These are phyloP conservation scores for Charaxes varanes DNA, from an alignment of 1,140 invertebrate species.

Conservation along the genomic window DNA sequence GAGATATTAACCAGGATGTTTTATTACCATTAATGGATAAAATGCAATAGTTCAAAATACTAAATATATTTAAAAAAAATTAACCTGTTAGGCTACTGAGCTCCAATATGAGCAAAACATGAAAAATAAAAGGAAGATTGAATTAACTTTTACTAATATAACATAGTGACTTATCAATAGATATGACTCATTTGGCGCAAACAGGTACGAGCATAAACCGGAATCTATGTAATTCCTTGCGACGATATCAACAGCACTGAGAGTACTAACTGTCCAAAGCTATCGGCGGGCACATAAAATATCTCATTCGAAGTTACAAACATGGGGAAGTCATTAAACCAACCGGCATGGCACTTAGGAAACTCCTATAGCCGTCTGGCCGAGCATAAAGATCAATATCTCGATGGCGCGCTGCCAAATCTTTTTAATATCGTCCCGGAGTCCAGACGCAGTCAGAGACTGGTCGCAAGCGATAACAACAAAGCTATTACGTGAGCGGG, in stretches of 20 bases:
- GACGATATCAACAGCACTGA: constrained; percentile 38
- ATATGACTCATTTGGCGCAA: constrained; percentile 29
- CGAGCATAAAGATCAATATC: constrained; percentile 71
- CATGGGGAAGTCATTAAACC: constrained; percentile 71
- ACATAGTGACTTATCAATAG: constrained; percentile 40
- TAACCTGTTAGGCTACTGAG: too few relatives aligned
- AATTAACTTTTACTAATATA: constrained; percentile 35
- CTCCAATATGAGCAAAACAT: too few relatives aligned
- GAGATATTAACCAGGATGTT: too few relatives aligned
- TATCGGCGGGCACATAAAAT: constrained; percentile 54
- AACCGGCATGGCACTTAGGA: constrained; percentile 60
- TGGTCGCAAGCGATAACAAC: constrained; percentile 65
- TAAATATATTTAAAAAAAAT: too few relatives aligned
- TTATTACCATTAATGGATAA: too few relatives aligned
- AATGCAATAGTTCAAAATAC: too few relatives aligned
- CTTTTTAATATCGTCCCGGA: constrained; percentile 72
- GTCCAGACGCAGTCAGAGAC: constrained; percentile 60
- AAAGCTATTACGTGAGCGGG: constrained; percentile 63
- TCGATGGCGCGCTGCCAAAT: constrained; percentile 66
- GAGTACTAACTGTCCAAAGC: constrained; percentile 45
- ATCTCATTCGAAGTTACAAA: constrained; percentile 55
- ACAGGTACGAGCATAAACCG: constrained; percentile 34
- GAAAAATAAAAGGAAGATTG: constrained; percentile 31
- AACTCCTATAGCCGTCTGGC: constrained; percentile 63
- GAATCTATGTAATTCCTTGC: constrained; percentile 32